Base-by-base conservation (phyloP, 1,140 invertebrate genomes). In the Palaemon carinicauda region DNA sequence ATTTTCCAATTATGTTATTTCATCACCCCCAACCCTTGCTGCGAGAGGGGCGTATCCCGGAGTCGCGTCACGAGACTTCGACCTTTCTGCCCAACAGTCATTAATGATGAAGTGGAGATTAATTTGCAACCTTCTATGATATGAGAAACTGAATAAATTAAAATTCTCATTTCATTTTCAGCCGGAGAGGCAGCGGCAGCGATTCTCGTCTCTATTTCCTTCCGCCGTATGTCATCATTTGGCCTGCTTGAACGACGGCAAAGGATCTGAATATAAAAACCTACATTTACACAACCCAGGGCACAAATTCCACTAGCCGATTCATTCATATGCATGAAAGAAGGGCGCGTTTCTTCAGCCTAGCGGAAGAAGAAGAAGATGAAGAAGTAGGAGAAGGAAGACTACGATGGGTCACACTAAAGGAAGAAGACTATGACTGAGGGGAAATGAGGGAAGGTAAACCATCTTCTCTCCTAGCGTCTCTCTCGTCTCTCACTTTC, bases 1-100 rank as follows among this genome's bases (percentile, higher is more conserved):
- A 88, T 88, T 88, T 88, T 88, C 87, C 87, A 88, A 88, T 88
- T 88, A 88, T 88, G 87, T 88, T 88, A 88, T 88, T 88, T 88
- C 87, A 88, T 88, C 87, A 82, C 87, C 77, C 80, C 80, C 73
- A 82, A 74, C 86, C 80, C 75, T 88, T 78, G 41, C 87, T 56
- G 74, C 54, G 21, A 12, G 29, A 88, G 51, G 33, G 87, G 87
- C 87, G 81, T 79, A 88, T 52, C 80, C 87, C 75, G 17, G n/a
- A 14, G 51, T 14, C 10, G 9, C 81, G 24, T 50, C 52, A 71
- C 33, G 17, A 41, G 41, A 69, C 15, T 31, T 79, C 54, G 80
- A 50, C 81, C 87, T 60, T 79, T 83, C 15, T 53, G 60, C 53
- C 41, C 87, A 80, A 27, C 52, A 77, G 87, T 53, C 87, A 88